Percentiles rank a stretch among this genome's conserved stretches.
Evolutionary conservation across 2,113 vertebrate genomes (phyloP).

Genomic region (Crocuta crocuta): DNA sequence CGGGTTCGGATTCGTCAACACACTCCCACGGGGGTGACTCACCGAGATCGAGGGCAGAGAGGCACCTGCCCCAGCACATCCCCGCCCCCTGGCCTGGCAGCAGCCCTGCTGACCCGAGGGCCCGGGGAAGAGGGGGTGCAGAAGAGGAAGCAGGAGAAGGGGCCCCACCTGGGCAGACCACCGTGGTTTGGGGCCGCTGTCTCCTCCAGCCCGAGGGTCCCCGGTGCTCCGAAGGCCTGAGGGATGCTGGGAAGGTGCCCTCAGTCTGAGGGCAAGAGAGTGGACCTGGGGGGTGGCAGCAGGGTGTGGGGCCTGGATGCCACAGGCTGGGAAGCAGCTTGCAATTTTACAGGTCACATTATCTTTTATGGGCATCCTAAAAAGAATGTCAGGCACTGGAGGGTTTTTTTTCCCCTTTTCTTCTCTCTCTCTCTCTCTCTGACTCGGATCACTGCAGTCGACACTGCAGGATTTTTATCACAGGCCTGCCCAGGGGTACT

Average conservation of each 20-base stretch:
- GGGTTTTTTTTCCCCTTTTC: not conserved
- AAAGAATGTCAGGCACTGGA: conserved; percentile 89
- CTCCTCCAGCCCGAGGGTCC: not conserved
- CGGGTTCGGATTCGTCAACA: conserved; percentile 63
- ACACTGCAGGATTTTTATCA: conserved; percentile 79
- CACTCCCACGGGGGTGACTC: conserved; percentile 80
- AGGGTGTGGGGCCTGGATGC: not conserved
- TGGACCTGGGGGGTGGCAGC: conserved; percentile 15
- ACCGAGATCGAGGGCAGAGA: conserved; percentile 40
- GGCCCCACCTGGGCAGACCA: no score
- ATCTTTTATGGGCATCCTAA: conserved; percentile 91
- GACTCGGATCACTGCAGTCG: conserved; percentile 78
- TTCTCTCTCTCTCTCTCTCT: not conserved
- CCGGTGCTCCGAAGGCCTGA: not conserved
- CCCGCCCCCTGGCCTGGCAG: conserved; percentile 62
- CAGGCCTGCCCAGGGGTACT: not conserved
- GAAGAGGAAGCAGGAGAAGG: no score
- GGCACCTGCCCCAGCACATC: conserved; percentile 65
- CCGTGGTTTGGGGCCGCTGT: not conserved
- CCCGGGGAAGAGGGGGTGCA: not conserved
- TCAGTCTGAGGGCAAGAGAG: not conserved
- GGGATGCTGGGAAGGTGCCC: not conserved
- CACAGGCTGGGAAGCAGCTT: conserved; percentile 84
- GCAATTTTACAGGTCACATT: conserved; percentile 89
- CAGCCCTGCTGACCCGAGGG: not conserved